Evolutionary conservation across 1,140 invertebrate species (phyloP), one percentile per base, ranked within the genome.

Genomic region (Zophobas atratus): DNA sequence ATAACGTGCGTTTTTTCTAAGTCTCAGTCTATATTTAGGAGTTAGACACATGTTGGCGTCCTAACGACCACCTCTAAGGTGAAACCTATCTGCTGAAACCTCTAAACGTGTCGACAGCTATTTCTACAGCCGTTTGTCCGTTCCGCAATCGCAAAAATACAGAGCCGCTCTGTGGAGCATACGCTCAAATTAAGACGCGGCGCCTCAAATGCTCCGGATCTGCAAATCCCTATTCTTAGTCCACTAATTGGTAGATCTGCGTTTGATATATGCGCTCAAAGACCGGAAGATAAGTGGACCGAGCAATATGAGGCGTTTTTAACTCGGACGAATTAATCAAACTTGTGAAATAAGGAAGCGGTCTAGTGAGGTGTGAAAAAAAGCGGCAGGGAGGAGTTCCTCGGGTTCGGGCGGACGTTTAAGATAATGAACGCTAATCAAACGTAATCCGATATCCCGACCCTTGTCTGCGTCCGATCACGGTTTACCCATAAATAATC

Each of bases 401-500:
- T 51, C 20, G 49, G 43, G 20, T 20, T 46, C 43, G 43, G n/a
- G 49, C 49, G 49, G 49, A 51, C 20, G 38, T n/a, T 67, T 57
- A 56, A 49, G 53, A 55, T 77, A 77, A 77, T 77, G 56, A 77
- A 46, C 41, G 6, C 49, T 70, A 78, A 78, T 78, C 76, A 76
- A 77, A 53, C 36, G 80, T 81, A 81, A 81, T 81, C 80, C 60
- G 73, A 79, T 81, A 72, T 35, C 43, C 63, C 46, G 71, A 71
- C 48, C 70, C 75, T 57, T 53, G 48, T 70, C 41, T 75, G 36
- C 41, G 71, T 70, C 67, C 43, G 77, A 78, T 78, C 57, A 78
- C 72, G 34, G 43, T 70, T 60, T 56, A 53, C 55, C 73, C 76
- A 79, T 84, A 84, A 83, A 83, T 84, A 81, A 82, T 78, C 38